Evolutionary conservation across 2,113 vertebrate species (phyloP).

Genomic region (Crotalus horridus): DNA sequence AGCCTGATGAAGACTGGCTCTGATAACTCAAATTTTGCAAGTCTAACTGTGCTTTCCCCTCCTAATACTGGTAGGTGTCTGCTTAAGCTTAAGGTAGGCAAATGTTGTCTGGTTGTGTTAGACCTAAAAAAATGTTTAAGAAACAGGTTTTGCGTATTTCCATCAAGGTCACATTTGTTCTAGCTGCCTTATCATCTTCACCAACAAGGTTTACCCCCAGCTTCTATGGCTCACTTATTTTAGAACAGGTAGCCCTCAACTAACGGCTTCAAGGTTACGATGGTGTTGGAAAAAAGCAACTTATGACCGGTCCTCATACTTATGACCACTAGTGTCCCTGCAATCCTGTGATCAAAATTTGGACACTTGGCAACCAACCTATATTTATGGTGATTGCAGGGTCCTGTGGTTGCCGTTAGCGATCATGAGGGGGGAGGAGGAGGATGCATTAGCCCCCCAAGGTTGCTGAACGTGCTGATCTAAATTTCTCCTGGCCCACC

Average conservation of each 20-base stretch:
- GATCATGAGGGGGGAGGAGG: no score
- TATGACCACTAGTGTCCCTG: neutral
- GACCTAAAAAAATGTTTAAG: neutral
- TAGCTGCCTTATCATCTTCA: neutral
- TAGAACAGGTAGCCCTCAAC: neutral
- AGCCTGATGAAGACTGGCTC: neutral
- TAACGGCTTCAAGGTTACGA: neutral
- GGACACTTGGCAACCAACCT: neutral
- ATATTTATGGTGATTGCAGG: neutral
- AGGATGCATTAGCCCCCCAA: neutral
- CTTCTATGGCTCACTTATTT: neutral
- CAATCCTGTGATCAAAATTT: neutral
- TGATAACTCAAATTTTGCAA: neutral
- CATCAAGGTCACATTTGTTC: neutral
- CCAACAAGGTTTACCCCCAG: accelerated
- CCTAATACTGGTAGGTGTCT: neutral
- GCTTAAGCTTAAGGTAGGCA: no score
- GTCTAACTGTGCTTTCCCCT: neutral
- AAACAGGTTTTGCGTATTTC: neutral
- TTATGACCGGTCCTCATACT: neutral
- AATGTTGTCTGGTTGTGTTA: neutral
- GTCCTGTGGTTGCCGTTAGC: neutral
- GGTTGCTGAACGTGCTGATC: neutral
- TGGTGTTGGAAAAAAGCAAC: no score
- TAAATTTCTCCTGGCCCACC: no score